These are phyloP conservation scores for Tokudaia tokunoshimensis DNA, from an alignment of 2,797 vertebrate species.

Conservation along the genomic window DNA sequence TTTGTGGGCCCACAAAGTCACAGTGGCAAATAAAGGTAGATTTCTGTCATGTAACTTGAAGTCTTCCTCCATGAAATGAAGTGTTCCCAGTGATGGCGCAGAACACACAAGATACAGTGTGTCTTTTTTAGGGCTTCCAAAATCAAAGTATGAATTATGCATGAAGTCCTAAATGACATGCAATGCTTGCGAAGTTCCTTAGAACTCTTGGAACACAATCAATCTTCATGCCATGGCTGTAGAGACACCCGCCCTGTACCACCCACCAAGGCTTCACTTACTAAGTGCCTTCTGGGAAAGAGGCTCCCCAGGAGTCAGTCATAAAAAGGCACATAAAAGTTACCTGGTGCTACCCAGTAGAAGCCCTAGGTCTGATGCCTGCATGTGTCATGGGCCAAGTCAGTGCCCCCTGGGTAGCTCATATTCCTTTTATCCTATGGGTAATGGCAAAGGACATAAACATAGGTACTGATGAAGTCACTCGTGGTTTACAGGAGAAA, in stretches of 20 bases:
- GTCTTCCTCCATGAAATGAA: background rate
- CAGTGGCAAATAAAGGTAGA: no score
- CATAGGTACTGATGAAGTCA: background rate
- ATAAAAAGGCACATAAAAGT: background rate
- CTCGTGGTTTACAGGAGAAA: background rate
- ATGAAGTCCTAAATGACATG: background rate
- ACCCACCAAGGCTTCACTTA: no score
- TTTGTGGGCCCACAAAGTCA: background rate
- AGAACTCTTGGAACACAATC: background rate
- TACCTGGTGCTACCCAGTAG: background rate
- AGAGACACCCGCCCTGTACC: accelerated
- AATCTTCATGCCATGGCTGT: background rate
- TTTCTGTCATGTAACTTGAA: background rate
- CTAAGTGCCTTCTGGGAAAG: background rate
- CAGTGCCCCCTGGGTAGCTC: accelerated
- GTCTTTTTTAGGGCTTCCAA: accelerated
- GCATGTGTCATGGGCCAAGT: background rate
- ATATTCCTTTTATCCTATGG: background rate
- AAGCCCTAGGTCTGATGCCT: background rate
- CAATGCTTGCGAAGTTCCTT: background rate
- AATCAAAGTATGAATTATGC: background rate
- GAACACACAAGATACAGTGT: background rate
- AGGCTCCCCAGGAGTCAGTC: background rate
- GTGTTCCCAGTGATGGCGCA: background rate
- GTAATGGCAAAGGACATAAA: background rate